phyloP scores from a whole-genome alignment of 2,113 vertebrate genomes.

The Perca flavescens region DNA sequence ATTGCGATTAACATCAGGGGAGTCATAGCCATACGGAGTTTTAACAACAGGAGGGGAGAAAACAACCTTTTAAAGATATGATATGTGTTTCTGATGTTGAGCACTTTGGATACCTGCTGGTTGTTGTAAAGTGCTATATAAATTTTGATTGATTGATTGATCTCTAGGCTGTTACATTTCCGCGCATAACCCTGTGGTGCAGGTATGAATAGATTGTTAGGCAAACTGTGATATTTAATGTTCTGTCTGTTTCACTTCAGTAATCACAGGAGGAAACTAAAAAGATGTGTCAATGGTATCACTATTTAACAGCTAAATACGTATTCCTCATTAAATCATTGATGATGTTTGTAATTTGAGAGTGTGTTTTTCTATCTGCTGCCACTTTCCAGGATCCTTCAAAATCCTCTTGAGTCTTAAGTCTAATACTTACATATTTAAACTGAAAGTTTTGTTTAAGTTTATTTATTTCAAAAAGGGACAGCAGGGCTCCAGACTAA shows the following conservation, averaged over 20 bases:
- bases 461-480: too few relatives aligned
- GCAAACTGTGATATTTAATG: neutral
- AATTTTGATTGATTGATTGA: too few relatives aligned
- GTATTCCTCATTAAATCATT: constrained; percentile 4
- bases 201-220: neutral
- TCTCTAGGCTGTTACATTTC: neutral
- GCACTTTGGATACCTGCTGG: too few relatives aligned
- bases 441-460: neutral
- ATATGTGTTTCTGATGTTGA: too few relatives aligned
- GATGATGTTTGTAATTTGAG: constrained; percentile 1
- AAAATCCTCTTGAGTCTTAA: neutral
- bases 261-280: constrained; percentile 14
- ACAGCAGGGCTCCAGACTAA: too few relatives aligned
- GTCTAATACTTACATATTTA: neutral
- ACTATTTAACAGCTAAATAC: neutral
- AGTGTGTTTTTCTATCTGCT: neutral
- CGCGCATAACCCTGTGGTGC: neutral
- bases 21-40: neutral
- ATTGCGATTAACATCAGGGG: neutral
- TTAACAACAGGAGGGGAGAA: neutral
- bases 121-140: too few relatives aligned
- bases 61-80: too few relatives aligned
- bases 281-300: neutral
- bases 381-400: neutral
- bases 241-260: neutral